Evolutionary conservation across 2,888 invertebrate genomes (phyloP), one percentile per base, ranked within the genome.

Genomic region (Hypomecis atomaria): DNA sequence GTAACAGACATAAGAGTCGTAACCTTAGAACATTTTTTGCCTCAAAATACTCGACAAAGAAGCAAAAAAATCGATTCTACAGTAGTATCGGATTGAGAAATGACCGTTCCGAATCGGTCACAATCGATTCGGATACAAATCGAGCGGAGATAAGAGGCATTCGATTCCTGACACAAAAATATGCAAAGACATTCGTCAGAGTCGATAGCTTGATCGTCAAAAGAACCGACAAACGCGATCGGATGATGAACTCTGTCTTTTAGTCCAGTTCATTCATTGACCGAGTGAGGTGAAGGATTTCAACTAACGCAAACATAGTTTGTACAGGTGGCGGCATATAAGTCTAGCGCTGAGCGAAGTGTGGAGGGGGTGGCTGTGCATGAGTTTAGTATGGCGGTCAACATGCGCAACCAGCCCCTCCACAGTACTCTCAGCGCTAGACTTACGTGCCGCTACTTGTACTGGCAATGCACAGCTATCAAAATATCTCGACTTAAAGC

Each of bases 61-160:
- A 59, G 52, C 52, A 53, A 52, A 53, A 57, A 65, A 53, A 10
- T 49, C 48, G 38, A 54, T 54, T 63, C n/a, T 52, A 13, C 65
- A 64, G 59, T 59, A 64, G 59, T 64, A 6, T 70, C 72, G 54
- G 57, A 70, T 81, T 85, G 85, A 88, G 73, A 82, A 84, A 90
- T 90, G 71, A 75, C 81, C 90, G 88, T 86, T 72, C 68, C 81
- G 73, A 91, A 91, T 90, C 78, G 86, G 77, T 79, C 79, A 78
- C 83, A 85, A 83, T 73, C 75, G 73, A 74, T 74, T 71, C 71
- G 72, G 66, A 69, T 73, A 85, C 78, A 80, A 82, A 84, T 81
- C 74, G 75, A 70, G 70, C 76, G 73, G 73, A 81, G 81, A 78
- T 78, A 79, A 74, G 68, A 69, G 74, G 72, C 75, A 69, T 79